A percentile compares a stretch with the other conserved stretches of the same genome.
phyloP scores from a whole-genome alignment of 2,888 invertebrate genomes.

The Arctia plantaginis region DNA sequence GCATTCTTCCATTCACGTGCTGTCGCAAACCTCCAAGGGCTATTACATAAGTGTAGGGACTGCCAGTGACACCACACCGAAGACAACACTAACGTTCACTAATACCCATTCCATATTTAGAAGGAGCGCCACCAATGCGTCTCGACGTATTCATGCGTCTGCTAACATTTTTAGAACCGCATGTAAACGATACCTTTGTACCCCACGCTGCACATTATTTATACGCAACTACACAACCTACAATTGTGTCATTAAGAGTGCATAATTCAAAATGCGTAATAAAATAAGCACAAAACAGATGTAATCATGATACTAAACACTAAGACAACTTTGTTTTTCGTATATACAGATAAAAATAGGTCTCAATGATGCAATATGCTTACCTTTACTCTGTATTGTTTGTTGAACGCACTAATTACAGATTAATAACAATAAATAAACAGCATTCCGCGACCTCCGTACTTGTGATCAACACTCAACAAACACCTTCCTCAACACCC shows the following conservation, averaged over 20 bases:
- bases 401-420: conserved; percentile 73
- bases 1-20: conserved; percentile 76
- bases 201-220: conserved; percentile 53
- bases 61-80: conserved; percentile 61
- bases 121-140: conserved; percentile 80
- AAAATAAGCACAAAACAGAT: conserved; percentile 60
- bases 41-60: conserved; percentile 80
- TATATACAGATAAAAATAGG: conserved; percentile 26
- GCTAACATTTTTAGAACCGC: conserved; percentile 83
- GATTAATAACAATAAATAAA: conserved; percentile 81
- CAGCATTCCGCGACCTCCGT: conserved; percentile 82
- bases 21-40: conserved; percentile 67
- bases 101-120: conserved; percentile 84
- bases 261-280: conserved; percentile 75
- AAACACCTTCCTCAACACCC: conserved; percentile 81
- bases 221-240: conserved; percentile 52
- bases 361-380: conserved; percentile 51
- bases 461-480: conserved; percentile 74
- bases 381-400: conserved; percentile 69
- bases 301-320: conserved; percentile 52
- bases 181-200: conserved; percentile 80
- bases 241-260: conserved; percentile 53
- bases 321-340: conserved; percentile 31
- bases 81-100: conserved; percentile 68
- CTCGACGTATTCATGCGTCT: conserved; percentile 75